Conservation (phyloP, 2,797 vertebrate genomes). For the Chelon auratus region DNA sequence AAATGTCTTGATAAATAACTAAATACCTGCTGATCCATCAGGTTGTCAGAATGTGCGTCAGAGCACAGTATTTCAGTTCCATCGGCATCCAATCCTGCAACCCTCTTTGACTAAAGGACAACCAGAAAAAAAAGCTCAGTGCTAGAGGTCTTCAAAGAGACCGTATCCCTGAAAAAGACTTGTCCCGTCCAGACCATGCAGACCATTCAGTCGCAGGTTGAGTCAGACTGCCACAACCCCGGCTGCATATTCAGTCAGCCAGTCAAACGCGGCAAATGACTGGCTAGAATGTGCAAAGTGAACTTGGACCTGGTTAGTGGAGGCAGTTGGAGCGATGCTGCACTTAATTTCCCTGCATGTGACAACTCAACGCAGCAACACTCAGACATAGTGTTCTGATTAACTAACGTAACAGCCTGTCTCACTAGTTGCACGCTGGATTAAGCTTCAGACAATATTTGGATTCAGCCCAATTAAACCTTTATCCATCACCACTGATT, state of each 20-base stretch:
- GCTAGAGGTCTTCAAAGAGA: background rate
- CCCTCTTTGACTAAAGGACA: too few species aligned
- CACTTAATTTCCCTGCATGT: background rate
- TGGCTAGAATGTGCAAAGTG: background rate
- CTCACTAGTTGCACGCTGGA: background rate
- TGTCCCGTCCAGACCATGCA: background rate
- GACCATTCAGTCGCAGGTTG: background rate
- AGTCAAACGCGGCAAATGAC: background rate
- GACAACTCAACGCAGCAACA: background rate
- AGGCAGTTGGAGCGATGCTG: background rate
- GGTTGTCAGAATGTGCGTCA: too few species aligned
- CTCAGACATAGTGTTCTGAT: background rate
- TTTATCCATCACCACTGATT: background rate
- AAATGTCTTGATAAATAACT: background rate
- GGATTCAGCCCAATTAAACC: background rate
- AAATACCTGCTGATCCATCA: background rate
- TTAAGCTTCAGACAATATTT: background rate
- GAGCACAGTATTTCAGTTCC: too few species aligned
- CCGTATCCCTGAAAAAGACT: background rate
- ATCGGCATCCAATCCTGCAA: too few species aligned
- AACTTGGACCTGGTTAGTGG: background rate
- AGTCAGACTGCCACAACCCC: background rate
- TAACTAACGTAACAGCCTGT: background rate
- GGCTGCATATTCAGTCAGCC: background rate
- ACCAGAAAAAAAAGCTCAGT: background rate